Conservation (phyloP, 2,888 invertebrate genomes). For the Diachrysia chrysitis region DNA sequence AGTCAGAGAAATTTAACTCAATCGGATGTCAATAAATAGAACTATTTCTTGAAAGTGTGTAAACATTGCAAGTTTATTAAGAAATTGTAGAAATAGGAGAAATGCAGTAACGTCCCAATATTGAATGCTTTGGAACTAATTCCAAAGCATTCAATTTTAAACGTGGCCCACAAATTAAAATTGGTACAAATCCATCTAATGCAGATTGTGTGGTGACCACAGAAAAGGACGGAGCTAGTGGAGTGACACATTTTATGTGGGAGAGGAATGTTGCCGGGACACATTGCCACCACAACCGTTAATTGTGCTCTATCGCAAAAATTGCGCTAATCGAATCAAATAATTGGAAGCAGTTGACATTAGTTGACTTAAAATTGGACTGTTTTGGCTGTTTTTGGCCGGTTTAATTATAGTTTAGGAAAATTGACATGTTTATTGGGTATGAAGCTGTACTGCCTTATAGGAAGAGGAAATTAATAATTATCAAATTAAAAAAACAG, state of each 20-base stretch:
- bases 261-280: slow-evolving; percentile 48
- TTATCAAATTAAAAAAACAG: not conserved
- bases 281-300: slow-evolving; percentile 45
- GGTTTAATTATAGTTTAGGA: slow-evolving; percentile 11
- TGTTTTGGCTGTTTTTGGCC: slow-evolving; percentile 34
- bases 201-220: slow-evolving; percentile 11
- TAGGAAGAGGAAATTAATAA: slow-evolving; percentile 3
- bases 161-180: not conserved
- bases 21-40: no score
- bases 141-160: not conserved
- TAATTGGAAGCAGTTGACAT: slow-evolving; percentile 66
- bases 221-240: slow-evolving; percentile 18
- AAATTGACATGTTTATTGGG: slow-evolving; percentile 12
- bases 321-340: slow-evolving; percentile 60
- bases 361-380: slow-evolving; percentile 61
- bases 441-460: not conserved
- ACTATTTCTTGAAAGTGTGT: no score
- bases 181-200: slow-evolving; percentile 11
- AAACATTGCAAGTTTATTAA: not conserved
- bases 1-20: no score
- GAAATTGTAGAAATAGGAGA: not conserved
- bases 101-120: no score
- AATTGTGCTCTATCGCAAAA: slow-evolving; percentile 61
- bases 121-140: no score
- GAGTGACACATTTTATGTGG: slow-evolving; percentile 59